Evolutionary conservation across 1,140 invertebrate genomes (phyloP), one percentile per base, ranked within the genome.

Genomic region (Heliconius hermathena): DNA sequence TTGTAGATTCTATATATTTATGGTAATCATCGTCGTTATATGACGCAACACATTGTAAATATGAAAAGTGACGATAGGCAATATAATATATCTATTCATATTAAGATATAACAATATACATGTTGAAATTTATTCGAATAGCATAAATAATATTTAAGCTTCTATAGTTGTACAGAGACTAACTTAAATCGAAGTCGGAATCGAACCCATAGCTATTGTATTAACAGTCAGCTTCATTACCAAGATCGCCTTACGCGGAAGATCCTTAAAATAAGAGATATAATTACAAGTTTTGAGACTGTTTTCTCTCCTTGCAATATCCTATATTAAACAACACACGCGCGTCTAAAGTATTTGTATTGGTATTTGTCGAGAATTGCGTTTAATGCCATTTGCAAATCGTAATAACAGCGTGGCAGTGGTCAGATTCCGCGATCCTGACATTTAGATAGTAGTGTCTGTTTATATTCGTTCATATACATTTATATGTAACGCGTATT

Each of bases 371-470:
- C 46, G 54, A 77, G 36, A 77, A n/a, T 5, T 71, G 49, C 16
- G 11, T 41, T 22, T 46, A 71, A 73, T 77, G 33, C 71, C 71
- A 74, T 33, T 73, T 78, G 20, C 71, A 78, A 73, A 78, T 54
- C 71, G 72, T 72, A 74, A 66, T 66, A 73, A 46, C 41, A 46
- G 41, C 13, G n/a, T 36, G n/a, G 54, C 73, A 38, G 46, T 46
- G 54, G 73, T 36, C 36, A 26, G 46, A 33, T 74, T 78, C 77
- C 77, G 77, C 71, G 54, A 78, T 73, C 52, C 72, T 70, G 72
- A 70, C 72, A 78, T 78, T 78, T 78, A 70, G 26, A 38, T 74
- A 57, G 18, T 33, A 74, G 13, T 60, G n/a, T 11, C 57, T 60
- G 18, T 20, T 18, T 54, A 54, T 54, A 54, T 54, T 9, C 5